These are phyloP conservation scores for Apogon talboti DNA, from an alignment of 2,797 vertebrate species.

Conservation along the genomic window DNA sequence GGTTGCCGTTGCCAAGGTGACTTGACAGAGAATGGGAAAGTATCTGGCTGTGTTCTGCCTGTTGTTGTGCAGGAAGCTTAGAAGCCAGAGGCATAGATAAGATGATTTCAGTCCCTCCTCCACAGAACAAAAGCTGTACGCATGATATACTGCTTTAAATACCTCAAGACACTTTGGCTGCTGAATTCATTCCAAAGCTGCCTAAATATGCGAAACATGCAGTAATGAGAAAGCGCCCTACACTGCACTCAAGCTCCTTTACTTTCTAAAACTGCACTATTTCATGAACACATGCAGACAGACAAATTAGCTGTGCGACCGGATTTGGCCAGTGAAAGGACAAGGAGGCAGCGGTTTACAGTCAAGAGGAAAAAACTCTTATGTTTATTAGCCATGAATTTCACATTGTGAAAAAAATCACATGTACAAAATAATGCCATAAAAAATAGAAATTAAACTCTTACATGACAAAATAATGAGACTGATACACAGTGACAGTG, in stretches of 20 bases:
- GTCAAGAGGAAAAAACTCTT: conserved; percentile 94
- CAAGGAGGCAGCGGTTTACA: conserved; percentile 45
- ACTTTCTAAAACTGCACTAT: conserved; percentile 2
- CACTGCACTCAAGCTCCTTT: conserved; percentile 32
- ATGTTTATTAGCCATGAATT: conserved; percentile 97
- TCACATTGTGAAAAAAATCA: conserved; percentile 97
- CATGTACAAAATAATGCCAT: conserved; percentile 94
- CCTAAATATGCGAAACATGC: conserved; percentile 76
- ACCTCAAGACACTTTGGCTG: conserved; percentile 69
- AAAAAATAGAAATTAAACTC: conserved; percentile 80
- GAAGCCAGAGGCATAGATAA: conserved; percentile 77
- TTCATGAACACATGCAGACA: conserved; percentile 6
- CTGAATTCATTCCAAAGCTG: conserved; percentile 65
- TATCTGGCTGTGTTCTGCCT: conserved; percentile 79
- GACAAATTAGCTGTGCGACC: background rate
- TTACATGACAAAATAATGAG: conserved; percentile 68
- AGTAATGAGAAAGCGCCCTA: conserved; percentile 49
- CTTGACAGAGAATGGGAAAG: conserved; percentile 81
- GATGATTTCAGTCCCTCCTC: conserved; percentile 78
- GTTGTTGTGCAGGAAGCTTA: conserved; percentile 72
- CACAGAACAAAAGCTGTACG: conserved; percentile 61
- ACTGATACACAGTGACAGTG: conserved; percentile 70
- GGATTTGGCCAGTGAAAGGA: conserved; percentile 5
- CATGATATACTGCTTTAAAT: conserved; percentile 76
- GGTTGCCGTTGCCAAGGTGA: conserved; percentile 92